Evolutionary conservation across 2,888 invertebrate species (phyloP).

Genomic region (Neoscelio sp.): DNA sequence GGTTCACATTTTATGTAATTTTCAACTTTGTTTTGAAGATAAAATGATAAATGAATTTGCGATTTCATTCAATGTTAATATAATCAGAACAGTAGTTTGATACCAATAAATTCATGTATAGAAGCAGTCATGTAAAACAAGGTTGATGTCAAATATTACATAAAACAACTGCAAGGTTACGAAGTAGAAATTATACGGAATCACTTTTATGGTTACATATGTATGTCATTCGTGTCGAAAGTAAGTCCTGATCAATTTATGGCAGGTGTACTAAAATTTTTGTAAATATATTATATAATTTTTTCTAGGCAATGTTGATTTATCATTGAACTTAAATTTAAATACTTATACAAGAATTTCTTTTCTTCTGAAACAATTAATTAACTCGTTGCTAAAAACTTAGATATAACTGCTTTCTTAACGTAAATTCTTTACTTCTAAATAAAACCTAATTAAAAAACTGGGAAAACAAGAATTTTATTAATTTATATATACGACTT

Average conservation of each 20-base stretch:
- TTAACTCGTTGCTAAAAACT: no score
- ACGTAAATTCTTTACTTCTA: no score
- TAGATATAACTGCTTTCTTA: no score
- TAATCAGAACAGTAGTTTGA: conserved; percentile 24
- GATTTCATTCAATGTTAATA: conserved; percentile 43
- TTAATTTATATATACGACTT: no score
- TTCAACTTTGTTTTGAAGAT: not conserved
- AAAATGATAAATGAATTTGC: conserved; percentile 18
- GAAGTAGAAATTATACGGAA: conserved; percentile 20
- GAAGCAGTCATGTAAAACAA: conserved; percentile 43
- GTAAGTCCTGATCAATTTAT: no score
- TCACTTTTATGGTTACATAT: not conserved
- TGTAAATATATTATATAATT: not conserved
- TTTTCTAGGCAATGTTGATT: not conserved
- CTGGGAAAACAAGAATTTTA: no score
- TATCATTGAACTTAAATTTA: conserved; percentile 10
- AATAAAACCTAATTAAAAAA: no score
- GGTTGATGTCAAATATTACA: conserved; percentile 61
- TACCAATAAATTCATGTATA: conserved; percentile 43
- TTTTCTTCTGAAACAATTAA: no score
- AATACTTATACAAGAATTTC: no score
- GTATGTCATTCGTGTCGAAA: not conserved
- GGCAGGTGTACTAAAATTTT: no score
- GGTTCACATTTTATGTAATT: not conserved
- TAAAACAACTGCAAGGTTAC: conserved; percentile 35